These are phyloP conservation scores for Melanchra persicariae DNA, from an alignment of 2,888 invertebrate genomes.

Conservation along the genomic window DNA sequence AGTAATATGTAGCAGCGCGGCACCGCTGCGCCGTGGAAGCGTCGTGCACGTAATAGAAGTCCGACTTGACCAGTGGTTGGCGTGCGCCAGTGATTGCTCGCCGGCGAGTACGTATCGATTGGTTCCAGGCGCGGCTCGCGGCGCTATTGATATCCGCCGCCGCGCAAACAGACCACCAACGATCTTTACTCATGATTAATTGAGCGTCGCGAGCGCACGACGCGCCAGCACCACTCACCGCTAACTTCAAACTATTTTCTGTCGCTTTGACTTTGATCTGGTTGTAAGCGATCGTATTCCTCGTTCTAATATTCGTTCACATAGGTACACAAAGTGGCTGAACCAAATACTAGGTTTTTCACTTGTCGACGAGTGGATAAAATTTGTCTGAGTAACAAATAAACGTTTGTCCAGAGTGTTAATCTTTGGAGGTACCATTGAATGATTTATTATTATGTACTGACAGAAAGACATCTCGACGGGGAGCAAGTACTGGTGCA, in stretches of 20 bases:
- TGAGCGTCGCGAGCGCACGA: no score
- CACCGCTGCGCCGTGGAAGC: background rate
- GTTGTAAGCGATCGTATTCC: background rate
- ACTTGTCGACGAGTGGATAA: no score
- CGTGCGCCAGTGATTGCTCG: conserved; percentile 24
- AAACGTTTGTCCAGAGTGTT: no score
- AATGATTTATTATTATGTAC: no score
- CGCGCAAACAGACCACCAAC: no score
- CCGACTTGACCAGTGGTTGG: conserved; percentile 20
- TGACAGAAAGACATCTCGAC: no score
- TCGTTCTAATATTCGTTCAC: background rate
- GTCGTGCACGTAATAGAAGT: conserved; percentile 8
- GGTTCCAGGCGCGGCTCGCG: background rate
- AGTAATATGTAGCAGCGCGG: background rate
- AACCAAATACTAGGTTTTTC: background rate
- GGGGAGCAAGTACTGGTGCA: no score
- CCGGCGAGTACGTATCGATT: conserved; percentile 28
- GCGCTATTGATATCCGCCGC: conserved; percentile 21
- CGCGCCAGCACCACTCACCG: background rate
- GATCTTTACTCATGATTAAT: no score
- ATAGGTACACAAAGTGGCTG: background rate
- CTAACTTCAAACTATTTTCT: background rate
- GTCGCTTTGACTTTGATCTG: background rate
- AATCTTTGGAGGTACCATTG: no score
- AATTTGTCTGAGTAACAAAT: no score